These are phyloP conservation scores for Mesaphorura yosii DNA, from an alignment of 1,140 invertebrate species.

Conservation along the genomic window DNA sequence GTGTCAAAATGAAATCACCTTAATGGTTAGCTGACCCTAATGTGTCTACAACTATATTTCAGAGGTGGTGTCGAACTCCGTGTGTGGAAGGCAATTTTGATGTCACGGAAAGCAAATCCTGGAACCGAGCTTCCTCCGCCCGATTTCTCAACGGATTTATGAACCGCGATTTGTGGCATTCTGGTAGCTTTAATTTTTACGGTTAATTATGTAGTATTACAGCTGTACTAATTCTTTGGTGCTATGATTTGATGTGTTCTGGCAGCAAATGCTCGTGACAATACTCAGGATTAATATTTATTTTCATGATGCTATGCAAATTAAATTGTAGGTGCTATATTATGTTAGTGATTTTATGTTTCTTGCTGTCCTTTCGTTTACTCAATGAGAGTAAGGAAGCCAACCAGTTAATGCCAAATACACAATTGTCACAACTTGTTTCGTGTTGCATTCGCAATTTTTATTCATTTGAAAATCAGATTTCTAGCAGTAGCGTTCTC, in stretches of 20 bases:
- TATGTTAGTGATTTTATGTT: neutral
- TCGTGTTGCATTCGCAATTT: too few relatives aligned
- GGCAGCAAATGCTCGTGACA: too few relatives aligned
- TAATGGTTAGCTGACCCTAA: neutral
- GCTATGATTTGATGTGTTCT: too few relatives aligned
- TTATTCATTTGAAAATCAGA: too few relatives aligned
- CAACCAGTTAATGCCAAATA: too few relatives aligned
- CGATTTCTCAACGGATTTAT: conserved; percentile 17
- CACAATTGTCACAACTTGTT: too few relatives aligned
- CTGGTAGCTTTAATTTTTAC: neutral
- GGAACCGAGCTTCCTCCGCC: conserved; percentile 5
- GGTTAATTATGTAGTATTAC: too few relatives aligned
- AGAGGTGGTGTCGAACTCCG: conserved; percentile 48
- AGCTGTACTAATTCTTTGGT: too few relatives aligned
- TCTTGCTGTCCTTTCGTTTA: neutral
- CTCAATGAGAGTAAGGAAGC: too few relatives aligned
- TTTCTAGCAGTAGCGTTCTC: too few relatives aligned
- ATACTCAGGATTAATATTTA: too few relatives aligned
- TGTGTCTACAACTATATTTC: conserved; percentile 15
- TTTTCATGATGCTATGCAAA: too few relatives aligned
- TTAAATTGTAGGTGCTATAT: neutral
- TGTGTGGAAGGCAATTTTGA: conserved; percentile 46
- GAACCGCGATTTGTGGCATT: neutral
- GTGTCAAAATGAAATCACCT: neutral
- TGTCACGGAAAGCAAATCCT: conserved; percentile 34